phyloP scores from a whole-genome alignment of 1,140 invertebrate genomes.

The Globodera rostochiensis region DNA sequence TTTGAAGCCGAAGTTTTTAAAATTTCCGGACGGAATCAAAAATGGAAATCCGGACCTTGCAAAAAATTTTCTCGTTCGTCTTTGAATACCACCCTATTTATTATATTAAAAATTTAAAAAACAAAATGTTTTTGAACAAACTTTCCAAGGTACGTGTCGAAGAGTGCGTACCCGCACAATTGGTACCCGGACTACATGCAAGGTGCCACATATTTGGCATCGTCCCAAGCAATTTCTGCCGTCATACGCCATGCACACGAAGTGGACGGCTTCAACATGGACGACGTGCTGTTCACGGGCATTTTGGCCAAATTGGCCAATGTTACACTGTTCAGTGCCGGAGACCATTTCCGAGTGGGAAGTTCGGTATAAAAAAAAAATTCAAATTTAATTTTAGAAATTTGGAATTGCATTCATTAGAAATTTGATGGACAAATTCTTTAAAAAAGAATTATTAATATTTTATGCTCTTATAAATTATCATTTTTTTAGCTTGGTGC shows the following conservation, averaged over 20 bases:
- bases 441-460: neutral
- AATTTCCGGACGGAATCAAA: no score
- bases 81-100: neutral
- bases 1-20: no score
- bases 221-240: constrained; percentile 14
- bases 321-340: neutral
- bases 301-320: constrained; percentile 23
- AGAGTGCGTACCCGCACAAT: constrained; percentile 4
- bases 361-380: neutral
- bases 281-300: constrained; percentile 40
- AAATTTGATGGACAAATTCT: no score
- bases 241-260: constrained; percentile 2
- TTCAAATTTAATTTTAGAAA: neutral
- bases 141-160: constrained; percentile 15
- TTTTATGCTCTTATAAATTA: neutral
- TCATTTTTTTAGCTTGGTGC: neutral
- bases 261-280: constrained; percentile 28
- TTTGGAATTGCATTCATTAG: no score
- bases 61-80: neutral
- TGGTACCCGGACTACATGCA: constrained; percentile 28
- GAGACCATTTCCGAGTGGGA: neutral
- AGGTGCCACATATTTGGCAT: constrained; percentile 25
- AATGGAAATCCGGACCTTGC: no score
- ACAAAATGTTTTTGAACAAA: neutral
- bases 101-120: neutral